Conservation (phyloP, 2,888 invertebrate species). For the Sipha maydis region DNA sequence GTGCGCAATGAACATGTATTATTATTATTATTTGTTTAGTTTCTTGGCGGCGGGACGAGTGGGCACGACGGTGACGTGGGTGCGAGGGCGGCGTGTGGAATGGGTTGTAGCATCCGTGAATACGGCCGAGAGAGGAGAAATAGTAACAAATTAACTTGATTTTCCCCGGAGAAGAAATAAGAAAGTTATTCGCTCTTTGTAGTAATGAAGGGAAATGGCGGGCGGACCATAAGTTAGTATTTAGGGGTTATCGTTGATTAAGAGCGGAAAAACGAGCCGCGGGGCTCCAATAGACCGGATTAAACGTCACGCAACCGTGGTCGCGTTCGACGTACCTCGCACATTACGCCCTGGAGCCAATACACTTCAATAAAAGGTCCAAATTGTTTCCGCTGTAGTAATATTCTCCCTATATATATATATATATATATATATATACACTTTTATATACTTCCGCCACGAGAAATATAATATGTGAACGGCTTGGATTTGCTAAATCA, state of each 20-base stretch:
- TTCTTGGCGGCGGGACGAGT: neutral
- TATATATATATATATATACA: neutral
- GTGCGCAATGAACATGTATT: neutral
- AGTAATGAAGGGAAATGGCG: slow-evolving; percentile 32
- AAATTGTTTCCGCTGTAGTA: slow-evolving; percentile 37
- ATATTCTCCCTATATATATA: neutral
- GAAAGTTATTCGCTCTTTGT: slow-evolving; percentile 31
- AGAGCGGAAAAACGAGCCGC: slow-evolving; percentile 23
- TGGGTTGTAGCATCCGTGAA: no score
- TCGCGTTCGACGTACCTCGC: neutral
- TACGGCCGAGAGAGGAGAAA: neutral
- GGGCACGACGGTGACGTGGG: no score
- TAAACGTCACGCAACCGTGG: slow-evolving; percentile 21
- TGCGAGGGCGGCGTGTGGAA: no score
- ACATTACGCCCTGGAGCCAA: neutral
- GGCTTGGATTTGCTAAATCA: neutral
- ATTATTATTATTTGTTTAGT: slow-evolving; percentile 22
- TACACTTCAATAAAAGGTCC: neutral
- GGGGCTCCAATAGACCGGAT: slow-evolving; percentile 19
- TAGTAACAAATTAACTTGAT: slow-evolving; percentile 35
- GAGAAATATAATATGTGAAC: neutral
- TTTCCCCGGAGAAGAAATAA: slow-evolving; percentile 14
- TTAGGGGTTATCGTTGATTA: slow-evolving; percentile 43
- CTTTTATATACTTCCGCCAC: neutral
- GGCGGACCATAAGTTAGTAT: slow-evolving; percentile 37